Percentiles rank a stretch among this genome's conserved stretches.
These are phyloP conservation scores for Drosophila takahashii DNA, from an alignment of 1,140 invertebrate species.

Conservation along the genomic window DNA sequence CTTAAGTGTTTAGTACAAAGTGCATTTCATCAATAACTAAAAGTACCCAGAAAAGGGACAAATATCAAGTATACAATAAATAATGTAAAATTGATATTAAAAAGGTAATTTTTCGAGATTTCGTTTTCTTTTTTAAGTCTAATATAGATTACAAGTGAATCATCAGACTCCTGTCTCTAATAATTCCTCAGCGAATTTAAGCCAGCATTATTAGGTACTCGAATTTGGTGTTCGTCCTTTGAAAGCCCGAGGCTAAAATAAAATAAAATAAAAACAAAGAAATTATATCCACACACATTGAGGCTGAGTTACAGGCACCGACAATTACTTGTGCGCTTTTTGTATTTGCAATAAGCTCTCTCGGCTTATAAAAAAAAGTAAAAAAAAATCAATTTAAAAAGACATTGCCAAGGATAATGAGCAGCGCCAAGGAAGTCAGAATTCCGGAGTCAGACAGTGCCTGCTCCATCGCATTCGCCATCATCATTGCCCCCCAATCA, in stretches of 20 bases:
- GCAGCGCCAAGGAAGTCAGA: slow-evolving; percentile 22
- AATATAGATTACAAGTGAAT: too few species aligned
- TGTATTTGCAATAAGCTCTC: slow-evolving; percentile 37
- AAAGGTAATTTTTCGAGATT: too few species aligned
- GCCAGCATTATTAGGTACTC: too few species aligned
- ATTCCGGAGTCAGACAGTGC: slow-evolving; percentile 5
- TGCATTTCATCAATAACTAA: too few species aligned
- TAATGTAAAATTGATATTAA: too few species aligned
- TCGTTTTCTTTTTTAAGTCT: too few species aligned
- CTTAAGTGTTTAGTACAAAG: too few species aligned
- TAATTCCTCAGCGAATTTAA: too few species aligned
- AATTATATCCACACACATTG: slow-evolving; percentile 33
- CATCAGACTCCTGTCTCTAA: too few species aligned
- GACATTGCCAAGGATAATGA: slow-evolving; percentile 74
- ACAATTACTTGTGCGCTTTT: slow-evolving; percentile 11
- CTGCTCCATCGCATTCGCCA: slow-evolving; percentile 15
- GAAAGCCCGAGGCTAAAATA: not conserved
- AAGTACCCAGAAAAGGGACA: too few species aligned
- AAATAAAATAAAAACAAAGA: slow-evolving; percentile 18
- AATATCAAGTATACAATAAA: too few species aligned
- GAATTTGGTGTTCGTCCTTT: too few species aligned
- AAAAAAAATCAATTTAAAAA: slow-evolving; percentile 79
- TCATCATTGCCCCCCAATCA: slow-evolving; percentile 5
- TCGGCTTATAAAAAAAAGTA: slow-evolving; percentile 27
- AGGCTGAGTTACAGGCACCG: slow-evolving; percentile 10